phyloP scores from a whole-genome alignment of 2,113 vertebrate genomes.

The Melozone crissalis region DNA sequence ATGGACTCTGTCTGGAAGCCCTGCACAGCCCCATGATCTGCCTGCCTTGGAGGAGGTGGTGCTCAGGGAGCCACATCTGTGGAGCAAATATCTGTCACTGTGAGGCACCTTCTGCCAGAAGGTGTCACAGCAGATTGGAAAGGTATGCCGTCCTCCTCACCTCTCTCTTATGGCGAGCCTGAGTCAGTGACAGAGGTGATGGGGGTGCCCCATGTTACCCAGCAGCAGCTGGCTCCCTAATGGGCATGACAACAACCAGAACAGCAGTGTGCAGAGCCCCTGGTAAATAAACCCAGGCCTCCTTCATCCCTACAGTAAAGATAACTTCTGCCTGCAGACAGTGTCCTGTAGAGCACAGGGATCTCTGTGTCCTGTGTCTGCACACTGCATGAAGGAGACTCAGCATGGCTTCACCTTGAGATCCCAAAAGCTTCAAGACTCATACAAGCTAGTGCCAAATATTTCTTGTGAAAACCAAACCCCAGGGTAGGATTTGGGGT shows the following conservation, averaged over 20 bases:
- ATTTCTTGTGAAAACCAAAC: background rate
- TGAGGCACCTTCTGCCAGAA: background rate
- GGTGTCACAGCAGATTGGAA: background rate
- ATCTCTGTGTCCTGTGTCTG: background rate
- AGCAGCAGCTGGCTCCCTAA: background rate
- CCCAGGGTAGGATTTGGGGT: background rate
- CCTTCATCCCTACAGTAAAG: background rate
- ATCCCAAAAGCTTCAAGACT: background rate
- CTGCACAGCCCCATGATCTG: background rate
- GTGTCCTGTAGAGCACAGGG: fast-evolving
- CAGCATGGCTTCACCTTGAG: background rate
- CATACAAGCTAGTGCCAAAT: background rate
- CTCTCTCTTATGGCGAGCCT: background rate
- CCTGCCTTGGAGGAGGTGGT: background rate
- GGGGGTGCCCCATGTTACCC: background rate
- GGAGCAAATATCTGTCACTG: background rate
- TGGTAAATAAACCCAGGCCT: background rate
- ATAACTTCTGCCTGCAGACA: background rate
- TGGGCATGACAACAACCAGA: background rate
- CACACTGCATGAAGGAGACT: background rate
- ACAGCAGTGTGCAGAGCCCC: background rate
- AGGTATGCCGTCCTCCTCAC: background rate
- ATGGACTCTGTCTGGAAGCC: conserved; percentile 4
- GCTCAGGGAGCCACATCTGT: background rate
- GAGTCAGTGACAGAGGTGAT: background rate